A percentile compares a stretch with the other conserved stretches of the same genome.
Evolutionary conservation across 2,797 vertebrate species (phyloP).

Genomic region (Momotus momota): DNA sequence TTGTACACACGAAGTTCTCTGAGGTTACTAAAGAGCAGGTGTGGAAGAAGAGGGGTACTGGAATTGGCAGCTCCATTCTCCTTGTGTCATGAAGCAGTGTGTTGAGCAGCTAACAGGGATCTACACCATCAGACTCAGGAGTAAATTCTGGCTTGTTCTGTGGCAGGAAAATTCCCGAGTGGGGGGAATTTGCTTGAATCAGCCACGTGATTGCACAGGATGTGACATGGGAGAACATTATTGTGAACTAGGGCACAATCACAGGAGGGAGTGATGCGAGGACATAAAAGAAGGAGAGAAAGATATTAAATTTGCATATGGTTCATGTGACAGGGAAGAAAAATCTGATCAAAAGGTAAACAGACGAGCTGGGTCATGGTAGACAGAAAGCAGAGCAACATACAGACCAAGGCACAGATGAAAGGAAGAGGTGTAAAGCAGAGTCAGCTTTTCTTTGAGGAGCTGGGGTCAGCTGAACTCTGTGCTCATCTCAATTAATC

Average conservation of each 20-base stretch:
- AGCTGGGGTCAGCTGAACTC: not conserved
- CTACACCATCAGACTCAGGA: not conserved
- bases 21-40: not conserved
- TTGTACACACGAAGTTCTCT: fast-evolving
- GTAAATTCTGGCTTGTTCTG: not conserved
- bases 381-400: not conserved
- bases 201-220: not conserved
- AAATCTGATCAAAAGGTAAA: not conserved
- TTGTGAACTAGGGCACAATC: fast-evolving
- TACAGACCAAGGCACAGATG: fast-evolving
- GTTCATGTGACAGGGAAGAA: fast-evolving
- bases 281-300: not conserved
- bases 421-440: not conserved
- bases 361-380: not conserved
- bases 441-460: not conserved
- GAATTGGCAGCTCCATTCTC: fast-evolving
- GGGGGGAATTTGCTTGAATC: not conserved
- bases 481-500: not conserved
- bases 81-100: not conserved
- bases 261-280: not conserved
- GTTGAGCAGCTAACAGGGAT: not conserved
- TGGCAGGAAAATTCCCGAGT: not conserved
- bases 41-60: not conserved
- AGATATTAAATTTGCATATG: not conserved
- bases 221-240: not conserved